A percentile compares a stretch with the other conserved stretches of the same genome.
phyloP scores from a whole-genome alignment of 2,797 vertebrate species.

The Enteromius thamalakanensis region DNA sequence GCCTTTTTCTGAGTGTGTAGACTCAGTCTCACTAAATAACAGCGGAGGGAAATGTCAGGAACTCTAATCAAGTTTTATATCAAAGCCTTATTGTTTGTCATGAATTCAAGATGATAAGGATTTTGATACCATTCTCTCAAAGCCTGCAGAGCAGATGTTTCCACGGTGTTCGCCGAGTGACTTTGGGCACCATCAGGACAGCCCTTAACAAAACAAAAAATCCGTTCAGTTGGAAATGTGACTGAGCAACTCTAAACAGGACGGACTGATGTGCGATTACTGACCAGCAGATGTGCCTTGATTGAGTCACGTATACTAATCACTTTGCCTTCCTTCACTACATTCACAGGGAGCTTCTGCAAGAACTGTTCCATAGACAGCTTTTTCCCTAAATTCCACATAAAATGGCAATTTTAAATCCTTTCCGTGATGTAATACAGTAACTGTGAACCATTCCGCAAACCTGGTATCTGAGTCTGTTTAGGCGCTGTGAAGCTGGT shows the following conservation, averaged over 20 bases:
- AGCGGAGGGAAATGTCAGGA: not conserved
- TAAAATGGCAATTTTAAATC: not conserved
- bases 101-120: not conserved
- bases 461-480: constrained; percentile 65
- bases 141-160: constrained; percentile 73
- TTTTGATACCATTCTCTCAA: constrained; percentile 71
- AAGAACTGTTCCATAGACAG: constrained; percentile 77
- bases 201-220: constrained; percentile 62
- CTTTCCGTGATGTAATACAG: not conserved
- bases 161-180: constrained; percentile 69
- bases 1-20: not conserved
- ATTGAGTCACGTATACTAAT: constrained; percentile 73
- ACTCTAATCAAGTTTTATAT: not conserved
- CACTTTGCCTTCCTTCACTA: constrained; percentile 74
- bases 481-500: not conserved
- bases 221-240: not conserved
- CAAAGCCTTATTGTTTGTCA: not conserved
- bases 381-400: constrained; percentile 68
- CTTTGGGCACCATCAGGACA: constrained; percentile 52
- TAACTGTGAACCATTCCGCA: not conserved
- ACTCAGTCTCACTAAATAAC: constrained; percentile 49
- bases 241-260: not conserved
- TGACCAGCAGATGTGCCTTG: constrained; percentile 79
- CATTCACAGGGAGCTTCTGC: constrained; percentile 73
- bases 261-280: not conserved